Base-by-base conservation (phyloP, 2,113 vertebrate species). In the Orycteropus afer region DNA sequence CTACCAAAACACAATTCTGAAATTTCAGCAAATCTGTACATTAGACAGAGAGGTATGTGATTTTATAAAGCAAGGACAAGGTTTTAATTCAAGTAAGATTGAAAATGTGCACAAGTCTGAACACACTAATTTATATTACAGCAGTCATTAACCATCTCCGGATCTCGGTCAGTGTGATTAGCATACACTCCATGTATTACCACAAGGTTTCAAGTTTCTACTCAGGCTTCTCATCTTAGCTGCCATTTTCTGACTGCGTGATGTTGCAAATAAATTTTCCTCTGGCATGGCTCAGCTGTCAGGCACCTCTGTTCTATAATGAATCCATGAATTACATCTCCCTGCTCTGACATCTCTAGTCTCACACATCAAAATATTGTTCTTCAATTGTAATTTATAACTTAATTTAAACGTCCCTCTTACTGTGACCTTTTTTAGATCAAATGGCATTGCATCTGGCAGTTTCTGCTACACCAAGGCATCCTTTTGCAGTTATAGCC, bases 371-470 rank as follows among this genome's bases (percentile, higher is more conserved):
- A 98, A 98, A 98, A 98, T 98, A 98, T 98, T 98, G 98, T 98
- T 99, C 98, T 98, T 98, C 98, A 95, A 98, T 93, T 97, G 97
- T 98, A 99, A 99, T 99, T 99, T 98, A 98, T 98, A 98, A 98
- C 98, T 98, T 98, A 98, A 98, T 99, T 98, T 98, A 98, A 98
- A 98, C 97, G 98, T 98, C 98, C 98, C 98, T 98, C 98, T 98
- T 95, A 94, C 97, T 15, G 96, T 98, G 98, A 99, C 98, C 98
- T 98, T 99, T n/a, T 98, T 96, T 79, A 93, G 95, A 98, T 96
- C 97, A 94, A 97, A 98, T 92, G 93, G 97, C 97, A 98, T 42
- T 96, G 96, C 97, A 98, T 95, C 95, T 97, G 98, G 98, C 97
- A 97, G 97, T 91, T 97, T 95, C 95, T 90, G 67, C 96, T 97